Evolutionary conservation across 2,797 vertebrate species (phyloP).

Genomic region (Micromesistius poutassou): DNA sequence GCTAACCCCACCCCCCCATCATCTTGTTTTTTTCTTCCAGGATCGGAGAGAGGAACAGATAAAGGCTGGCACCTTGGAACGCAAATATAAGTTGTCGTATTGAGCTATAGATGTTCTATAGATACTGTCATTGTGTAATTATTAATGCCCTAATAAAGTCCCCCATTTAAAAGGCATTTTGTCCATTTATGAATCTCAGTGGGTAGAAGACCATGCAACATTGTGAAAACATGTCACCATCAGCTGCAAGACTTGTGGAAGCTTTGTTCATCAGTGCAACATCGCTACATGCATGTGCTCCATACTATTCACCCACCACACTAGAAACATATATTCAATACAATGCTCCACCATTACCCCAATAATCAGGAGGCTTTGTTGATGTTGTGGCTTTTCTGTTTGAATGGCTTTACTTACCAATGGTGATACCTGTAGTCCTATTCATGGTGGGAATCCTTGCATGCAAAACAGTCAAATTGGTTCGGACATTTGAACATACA

Average conservation of each 20-base stretch:
- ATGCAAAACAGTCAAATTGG: neutral
- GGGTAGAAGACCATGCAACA: neutral
- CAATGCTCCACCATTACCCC: neutral
- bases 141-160: conserved; percentile 68
- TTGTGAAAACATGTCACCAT: neutral
- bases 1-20: conserved; percentile 37
- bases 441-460: neutral
- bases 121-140: conserved; percentile 56
- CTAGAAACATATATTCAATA: neutral
- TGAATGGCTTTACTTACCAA: neutral
- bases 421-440: neutral
- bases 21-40: conserved; percentile 66
- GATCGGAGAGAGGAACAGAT: conserved; percentile 77
- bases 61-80: conserved; percentile 76
- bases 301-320: neutral
- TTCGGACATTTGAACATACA: neutral
- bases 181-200: conserved; percentile 1
- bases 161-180: conserved; percentile 39
- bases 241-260: neutral
- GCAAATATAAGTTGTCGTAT: conserved; percentile 60
- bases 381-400: neutral
- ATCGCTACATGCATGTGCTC: neutral
- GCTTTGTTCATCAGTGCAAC: neutral
- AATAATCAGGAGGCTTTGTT: neutral
- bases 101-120: conserved; percentile 65